Percentiles rank a stretch among this genome's conserved stretches.
Evolutionary conservation across 2,113 vertebrate species (phyloP).

Genomic region (Octodon degus): DNA sequence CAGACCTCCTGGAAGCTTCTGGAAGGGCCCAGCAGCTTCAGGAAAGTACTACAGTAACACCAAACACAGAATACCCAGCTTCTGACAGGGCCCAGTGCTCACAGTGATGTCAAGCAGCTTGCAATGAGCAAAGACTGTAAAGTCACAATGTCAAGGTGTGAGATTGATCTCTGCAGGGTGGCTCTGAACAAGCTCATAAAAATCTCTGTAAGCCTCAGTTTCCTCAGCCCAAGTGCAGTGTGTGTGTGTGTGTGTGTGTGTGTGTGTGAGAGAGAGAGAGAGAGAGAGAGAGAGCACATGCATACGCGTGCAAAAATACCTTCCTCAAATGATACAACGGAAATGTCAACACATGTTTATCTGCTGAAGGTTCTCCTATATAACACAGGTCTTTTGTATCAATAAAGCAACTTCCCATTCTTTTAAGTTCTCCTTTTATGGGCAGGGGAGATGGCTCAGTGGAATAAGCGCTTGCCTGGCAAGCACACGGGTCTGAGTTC

Average conservation of each 20-base stretch:
- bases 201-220: neutral
- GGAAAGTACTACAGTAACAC: neutral
- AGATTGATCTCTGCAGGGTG: no score
- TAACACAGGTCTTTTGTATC: neutral
- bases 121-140: neutral
- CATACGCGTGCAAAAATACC: neutral
- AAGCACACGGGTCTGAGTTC: no score
- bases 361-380: neutral
- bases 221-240: neutral
- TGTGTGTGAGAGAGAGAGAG: neutral
- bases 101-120: neutral
- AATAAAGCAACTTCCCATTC: neutral
- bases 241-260: neutral
- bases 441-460: no score
- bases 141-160: no score
- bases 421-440: neutral
- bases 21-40: neutral
- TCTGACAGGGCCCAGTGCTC: neutral
- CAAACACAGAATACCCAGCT: neutral
- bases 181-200: neutral
- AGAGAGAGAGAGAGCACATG: neutral
- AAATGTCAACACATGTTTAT: neutral
- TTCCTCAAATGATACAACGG: neutral
- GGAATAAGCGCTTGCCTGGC: no score
- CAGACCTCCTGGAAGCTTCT: neutral